Evolutionary conservation across 2,113 vertebrate species (phyloP).

Genomic region (Pelmatolapia mariae): DNA sequence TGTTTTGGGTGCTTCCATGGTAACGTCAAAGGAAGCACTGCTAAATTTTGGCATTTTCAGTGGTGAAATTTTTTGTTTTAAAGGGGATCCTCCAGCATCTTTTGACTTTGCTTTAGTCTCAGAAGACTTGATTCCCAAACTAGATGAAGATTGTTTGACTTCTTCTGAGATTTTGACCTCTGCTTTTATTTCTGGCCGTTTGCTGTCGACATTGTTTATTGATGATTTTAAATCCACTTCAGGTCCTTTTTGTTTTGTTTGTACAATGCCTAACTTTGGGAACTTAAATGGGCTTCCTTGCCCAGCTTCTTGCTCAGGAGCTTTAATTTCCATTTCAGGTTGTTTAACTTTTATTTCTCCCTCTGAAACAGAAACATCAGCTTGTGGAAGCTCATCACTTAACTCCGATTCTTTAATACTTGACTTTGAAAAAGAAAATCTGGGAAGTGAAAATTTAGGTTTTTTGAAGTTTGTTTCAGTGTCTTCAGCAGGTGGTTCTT

Average conservation of each 20-base stretch:
- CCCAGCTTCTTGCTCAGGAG: slow-evolving; percentile 7
- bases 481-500: neutral
- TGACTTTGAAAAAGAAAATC: slow-evolving; percentile 57
- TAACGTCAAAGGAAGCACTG: neutral
- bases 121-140: neutral
- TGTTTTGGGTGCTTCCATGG: neutral
- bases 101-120: slow-evolving; percentile 10
- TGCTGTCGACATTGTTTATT: neutral
- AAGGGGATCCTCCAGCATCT: slow-evolving; percentile 27
- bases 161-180: slow-evolving; percentile 10
- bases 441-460: slow-evolving; percentile 49
- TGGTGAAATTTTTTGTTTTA: slow-evolving; percentile 46
- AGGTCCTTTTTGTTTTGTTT: neutral
- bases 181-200: neutral
- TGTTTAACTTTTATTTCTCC: slow-evolving; percentile 20
- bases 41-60: slow-evolving; percentile 45
- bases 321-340: slow-evolving; percentile 3
- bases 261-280: neutral
- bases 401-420: slow-evolving; percentile 10
- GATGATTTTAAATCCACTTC: neutral
- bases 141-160: neutral
- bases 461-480: slow-evolving; percentile 41
- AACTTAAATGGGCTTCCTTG: slow-evolving; percentile 40
- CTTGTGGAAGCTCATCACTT: slow-evolving; percentile 5
- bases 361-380: slow-evolving; percentile 35